These are phyloP conservation scores for Zygothrica quintamaculata DNA, from an alignment of 2,888 invertebrate species.

Conservation along the genomic window DNA sequence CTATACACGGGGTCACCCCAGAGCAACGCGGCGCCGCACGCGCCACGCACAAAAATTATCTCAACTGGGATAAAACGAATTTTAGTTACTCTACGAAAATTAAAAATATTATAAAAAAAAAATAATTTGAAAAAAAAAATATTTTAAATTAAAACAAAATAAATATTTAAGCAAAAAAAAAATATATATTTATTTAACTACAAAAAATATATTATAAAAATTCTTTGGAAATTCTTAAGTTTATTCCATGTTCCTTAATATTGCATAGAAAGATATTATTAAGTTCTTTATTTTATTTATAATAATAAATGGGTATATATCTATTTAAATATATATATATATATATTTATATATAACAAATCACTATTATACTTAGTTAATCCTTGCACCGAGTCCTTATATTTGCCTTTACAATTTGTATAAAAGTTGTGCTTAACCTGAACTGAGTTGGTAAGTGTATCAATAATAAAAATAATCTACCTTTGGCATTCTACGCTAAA, in stretches of 20 bases:
- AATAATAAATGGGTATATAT: not conserved
- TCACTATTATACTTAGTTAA: not conserved
- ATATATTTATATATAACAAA: not conserved
- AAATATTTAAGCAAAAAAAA: too few relatives aligned
- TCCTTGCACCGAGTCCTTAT: too few relatives aligned
- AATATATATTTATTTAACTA: not conserved
- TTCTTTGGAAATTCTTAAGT: too few relatives aligned
- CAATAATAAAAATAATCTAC: slow-evolving; percentile 75
- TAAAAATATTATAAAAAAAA: not conserved
- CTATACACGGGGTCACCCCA: slow-evolving; percentile 34
- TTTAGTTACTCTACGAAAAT: not conserved
- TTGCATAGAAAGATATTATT: too few relatives aligned
- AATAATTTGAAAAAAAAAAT: not conserved
- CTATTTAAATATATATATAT: not conserved
- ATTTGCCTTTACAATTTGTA: too few relatives aligned
- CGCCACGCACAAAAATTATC: slow-evolving; percentile 23
- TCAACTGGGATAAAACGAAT: too few relatives aligned
- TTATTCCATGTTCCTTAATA: too few relatives aligned
- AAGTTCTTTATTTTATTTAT: not conserved
- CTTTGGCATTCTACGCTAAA: slow-evolving; percentile 75
- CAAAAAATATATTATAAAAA: too few relatives aligned
- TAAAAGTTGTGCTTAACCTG: too few relatives aligned
- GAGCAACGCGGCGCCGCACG: slow-evolving; percentile 56
- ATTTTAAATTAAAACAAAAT: too few relatives aligned
- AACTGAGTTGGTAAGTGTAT: slow-evolving; percentile 25